A percentile compares a stretch with the other conserved stretches of the same genome.
These are phyloP conservation scores for Canis aureus DNA, from an alignment of 2,113 vertebrate genomes.

Conservation along the genomic window DNA sequence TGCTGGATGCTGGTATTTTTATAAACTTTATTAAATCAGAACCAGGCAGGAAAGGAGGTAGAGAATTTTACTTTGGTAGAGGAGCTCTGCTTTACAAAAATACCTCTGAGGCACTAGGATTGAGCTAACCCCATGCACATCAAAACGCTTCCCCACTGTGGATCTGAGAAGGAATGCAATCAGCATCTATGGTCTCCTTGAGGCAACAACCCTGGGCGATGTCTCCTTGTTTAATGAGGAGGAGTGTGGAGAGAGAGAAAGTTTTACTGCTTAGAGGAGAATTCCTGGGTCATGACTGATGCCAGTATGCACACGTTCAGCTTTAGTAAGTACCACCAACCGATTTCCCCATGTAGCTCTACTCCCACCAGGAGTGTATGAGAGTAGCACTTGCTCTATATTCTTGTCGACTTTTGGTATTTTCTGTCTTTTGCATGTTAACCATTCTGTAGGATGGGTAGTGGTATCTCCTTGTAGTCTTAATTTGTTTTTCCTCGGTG, in stretches of 20 bases:
- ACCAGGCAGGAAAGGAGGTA: neutral
- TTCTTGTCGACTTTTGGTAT: neutral
- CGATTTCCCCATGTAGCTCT: neutral
- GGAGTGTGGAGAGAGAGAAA: neutral
- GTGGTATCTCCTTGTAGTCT: neutral
- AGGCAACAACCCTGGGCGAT: neutral
- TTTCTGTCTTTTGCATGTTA: neutral
- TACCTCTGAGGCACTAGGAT: neutral
- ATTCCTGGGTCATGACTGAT: neutral
- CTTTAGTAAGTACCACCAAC: neutral
- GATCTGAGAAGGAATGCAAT: neutral
- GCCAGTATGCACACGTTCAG: accelerated
- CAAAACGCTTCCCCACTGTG: neutral
- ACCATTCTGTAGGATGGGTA: neutral
- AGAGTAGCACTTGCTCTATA: neutral
- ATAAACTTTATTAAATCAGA: conserved; percentile 25
- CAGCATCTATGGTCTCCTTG: neutral
- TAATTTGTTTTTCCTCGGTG: neutral
- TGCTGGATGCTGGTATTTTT: neutral
- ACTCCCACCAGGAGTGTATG: neutral
- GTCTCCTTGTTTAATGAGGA: neutral
- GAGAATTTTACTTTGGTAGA: neutral
- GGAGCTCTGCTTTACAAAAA: neutral
- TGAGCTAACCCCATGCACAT: neutral
- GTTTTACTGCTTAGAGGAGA: neutral